phyloP scores from a whole-genome alignment of 2,888 invertebrate species.

The Phania funesta region DNA sequence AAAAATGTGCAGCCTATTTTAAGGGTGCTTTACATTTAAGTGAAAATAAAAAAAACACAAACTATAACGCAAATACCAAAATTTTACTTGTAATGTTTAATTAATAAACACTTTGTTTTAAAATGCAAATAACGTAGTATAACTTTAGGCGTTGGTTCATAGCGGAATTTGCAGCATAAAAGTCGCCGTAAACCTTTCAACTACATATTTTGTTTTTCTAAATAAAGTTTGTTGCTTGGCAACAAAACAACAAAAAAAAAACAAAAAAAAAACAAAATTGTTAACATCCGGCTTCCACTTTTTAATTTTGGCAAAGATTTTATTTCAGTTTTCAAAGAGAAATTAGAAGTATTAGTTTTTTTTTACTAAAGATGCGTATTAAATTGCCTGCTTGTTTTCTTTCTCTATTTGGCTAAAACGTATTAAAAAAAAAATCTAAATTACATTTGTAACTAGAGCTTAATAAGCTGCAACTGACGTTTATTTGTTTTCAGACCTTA shows the following conservation, averaged over 20 bases:
- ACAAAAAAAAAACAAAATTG: too few species aligned
- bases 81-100: slow-evolving; percentile 1
- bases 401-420: too few species aligned
- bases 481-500: slow-evolving; percentile 20
- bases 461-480: neutral
- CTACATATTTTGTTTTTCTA: too few species aligned
- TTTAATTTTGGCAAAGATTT: too few species aligned
- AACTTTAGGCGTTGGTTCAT: slow-evolving; percentile 22
- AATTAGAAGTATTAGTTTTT: too few species aligned
- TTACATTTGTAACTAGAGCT: neutral
- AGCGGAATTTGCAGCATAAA: neutral
- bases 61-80: neutral
- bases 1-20: slow-evolving; percentile 47
- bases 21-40: slow-evolving; percentile 31
- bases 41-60: slow-evolving; percentile 4
- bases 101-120: slow-evolving; percentile 9
- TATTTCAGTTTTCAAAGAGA: too few species aligned
- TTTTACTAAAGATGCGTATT: too few species aligned
- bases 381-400: too few species aligned
- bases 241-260: too few species aligned
- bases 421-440: neutral
- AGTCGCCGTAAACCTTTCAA: too few species aligned
- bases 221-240: too few species aligned
- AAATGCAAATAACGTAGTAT: slow-evolving; percentile 12
- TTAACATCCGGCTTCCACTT: too few species aligned